These are phyloP conservation scores for Agapostemon virescens DNA, from an alignment of 2,888 invertebrate species.

Conservation along the genomic window DNA sequence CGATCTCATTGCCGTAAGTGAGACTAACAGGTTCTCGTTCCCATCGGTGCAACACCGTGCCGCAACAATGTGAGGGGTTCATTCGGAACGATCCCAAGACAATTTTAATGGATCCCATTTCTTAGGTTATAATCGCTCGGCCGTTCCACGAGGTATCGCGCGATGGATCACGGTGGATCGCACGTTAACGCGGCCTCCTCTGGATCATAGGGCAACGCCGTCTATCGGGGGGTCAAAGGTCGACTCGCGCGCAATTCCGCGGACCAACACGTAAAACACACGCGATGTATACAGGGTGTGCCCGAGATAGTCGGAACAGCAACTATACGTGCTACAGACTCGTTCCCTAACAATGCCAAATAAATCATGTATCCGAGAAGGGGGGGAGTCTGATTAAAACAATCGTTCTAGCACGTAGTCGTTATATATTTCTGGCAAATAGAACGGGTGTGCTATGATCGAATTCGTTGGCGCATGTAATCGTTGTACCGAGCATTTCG, in stretches of 20 bases:
- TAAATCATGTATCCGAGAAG: neutral
- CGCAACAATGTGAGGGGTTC: conserved; percentile 8
- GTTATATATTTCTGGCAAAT: neutral
- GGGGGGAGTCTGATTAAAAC: neutral
- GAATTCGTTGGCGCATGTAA: no score
- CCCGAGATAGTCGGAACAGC: neutral
- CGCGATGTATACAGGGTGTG: conserved; percentile 22
- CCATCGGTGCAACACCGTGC: neutral
- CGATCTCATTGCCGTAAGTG: neutral
- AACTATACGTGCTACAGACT: neutral
- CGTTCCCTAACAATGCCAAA: neutral
- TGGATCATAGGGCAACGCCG: conserved; percentile 2
- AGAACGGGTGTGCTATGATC: no score
- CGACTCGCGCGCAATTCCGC: conserved; percentile 37
- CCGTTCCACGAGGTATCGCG: neutral
- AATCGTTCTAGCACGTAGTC: neutral
- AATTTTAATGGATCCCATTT: neutral
- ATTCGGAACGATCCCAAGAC: neutral
- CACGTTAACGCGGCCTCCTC: neutral
- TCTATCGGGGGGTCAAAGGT: conserved; percentile 28
- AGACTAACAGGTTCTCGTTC: neutral
- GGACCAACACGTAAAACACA: conserved; percentile 39
- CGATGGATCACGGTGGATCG: conserved; percentile 12
- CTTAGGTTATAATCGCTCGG: neutral
- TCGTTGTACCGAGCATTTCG: no score